Percentiles rank a stretch among this genome's conserved stretches.
These are phyloP conservation scores for Polia nebulosa DNA, from an alignment of 2,888 invertebrate genomes.

Conservation along the genomic window DNA sequence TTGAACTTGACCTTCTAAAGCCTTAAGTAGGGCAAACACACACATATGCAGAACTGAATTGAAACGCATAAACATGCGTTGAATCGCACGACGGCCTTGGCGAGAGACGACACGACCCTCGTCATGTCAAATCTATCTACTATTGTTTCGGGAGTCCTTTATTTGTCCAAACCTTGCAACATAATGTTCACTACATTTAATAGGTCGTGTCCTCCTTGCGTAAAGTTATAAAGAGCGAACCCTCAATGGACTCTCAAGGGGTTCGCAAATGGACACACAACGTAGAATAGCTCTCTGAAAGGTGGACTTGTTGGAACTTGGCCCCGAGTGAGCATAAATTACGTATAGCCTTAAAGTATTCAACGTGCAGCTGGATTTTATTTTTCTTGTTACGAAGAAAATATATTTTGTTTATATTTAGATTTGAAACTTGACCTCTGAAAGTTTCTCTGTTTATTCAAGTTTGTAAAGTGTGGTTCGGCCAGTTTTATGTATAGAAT, in stretches of 20 bases:
- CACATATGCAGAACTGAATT: conserved; percentile 9
- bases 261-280: conserved; percentile 53
- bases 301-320: conserved; percentile 48
- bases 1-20: conserved; percentile 38
- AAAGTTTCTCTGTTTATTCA: conserved; percentile 4
- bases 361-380: conserved; percentile 45
- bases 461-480: neutral
- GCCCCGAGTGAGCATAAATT: conserved; percentile 51
- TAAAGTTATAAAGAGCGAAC: conserved; percentile 44
- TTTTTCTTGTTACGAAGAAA: conserved; percentile 37
- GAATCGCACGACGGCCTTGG: neutral
- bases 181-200: conserved; percentile 17
- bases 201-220: conserved; percentile 7
- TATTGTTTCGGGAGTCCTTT: neutral
- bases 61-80: conserved; percentile 7
- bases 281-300: conserved; percentile 45
- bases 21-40: conserved; percentile 23
- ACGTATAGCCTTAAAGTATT: conserved; percentile 46
- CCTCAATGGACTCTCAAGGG: conserved; percentile 34
- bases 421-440: conserved; percentile 15
- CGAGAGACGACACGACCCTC: neutral
- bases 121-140: neutral
- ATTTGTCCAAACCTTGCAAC: neutral
- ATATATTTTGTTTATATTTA: conserved; percentile 22
- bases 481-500: neutral